Evolutionary conservation across 2,113 vertebrate genomes (phyloP), one percentile per base, ranked within the genome.

Genomic region (Hystrix cristata): DNA sequence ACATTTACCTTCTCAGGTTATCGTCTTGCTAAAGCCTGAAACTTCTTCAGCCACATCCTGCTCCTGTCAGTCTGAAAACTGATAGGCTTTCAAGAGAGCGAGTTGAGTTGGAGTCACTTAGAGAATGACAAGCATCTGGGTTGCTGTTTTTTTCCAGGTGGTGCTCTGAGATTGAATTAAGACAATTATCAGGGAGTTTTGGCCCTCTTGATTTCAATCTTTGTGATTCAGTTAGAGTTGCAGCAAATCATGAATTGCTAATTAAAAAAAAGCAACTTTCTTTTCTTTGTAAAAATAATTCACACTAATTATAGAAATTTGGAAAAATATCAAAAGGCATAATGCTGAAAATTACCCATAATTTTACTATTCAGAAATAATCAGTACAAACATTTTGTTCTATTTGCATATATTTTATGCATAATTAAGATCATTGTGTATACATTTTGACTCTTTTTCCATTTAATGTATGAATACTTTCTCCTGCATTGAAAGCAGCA

Each of bases 1-100:
- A 72, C 86, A 65, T 97, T 98, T 91, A 86, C 96, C 87, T 16
- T 87, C 97, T 96, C 94, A 96, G 79, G 97, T 95, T 97, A 92
- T 93, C 87, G 78, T 94, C 51, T 97, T 19, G 0, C 90, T 91
- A 87, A 95, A 97, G 87, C 83, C 57, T 88, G 78, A 96, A 96
- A 89, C 67, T 67, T 43, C 74, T 59, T 94, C 27, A 53, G 72
- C 46, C 31, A 29, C 8, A 0, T 86, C 46, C 19, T 69, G 53
- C 38, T 81, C 55, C 81, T 38, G 21, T 27, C n/a, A 19, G 43
- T 78, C 53, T 81, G 60, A 76, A 92, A 96, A 92, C 65, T 76
- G 43, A 23, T 91, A 59, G 3, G 34, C 87, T 85, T 95, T 94
- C 29, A 78, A 80, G 72, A 43, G 72, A 38, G 38, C 1, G 0